Evolutionary conservation across 30 jellyfish, hydroid and myxozoan genomes (phyloP), one percentile per base, ranked within the genome.

Genomic region (Catostylus mosaicus): DNA sequence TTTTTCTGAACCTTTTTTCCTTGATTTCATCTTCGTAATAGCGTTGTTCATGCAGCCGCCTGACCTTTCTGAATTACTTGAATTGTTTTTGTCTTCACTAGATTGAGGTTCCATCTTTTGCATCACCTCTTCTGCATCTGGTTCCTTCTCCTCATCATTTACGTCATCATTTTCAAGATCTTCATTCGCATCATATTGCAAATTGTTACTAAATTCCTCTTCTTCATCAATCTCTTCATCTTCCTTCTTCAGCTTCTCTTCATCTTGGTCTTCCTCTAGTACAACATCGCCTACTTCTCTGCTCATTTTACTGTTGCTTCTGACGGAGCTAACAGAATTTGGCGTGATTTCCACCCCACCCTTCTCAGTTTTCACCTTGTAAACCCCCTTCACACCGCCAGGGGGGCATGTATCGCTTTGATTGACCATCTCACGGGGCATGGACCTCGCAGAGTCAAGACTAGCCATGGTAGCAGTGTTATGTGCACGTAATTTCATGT

Each of bases 401-500:
- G 0, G 83, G 30, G 51, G 71, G 37, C 20, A 10, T 30, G 20
- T 20, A 16, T 23, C 40, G 5, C 38, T 1, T 9, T n/a, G 36
- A 4, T 12, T 27, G 43, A 1, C 18, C 56, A 43, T 8, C 56
- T 43, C 56, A 43, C 56, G n/a, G n/a, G 63, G 20, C 63, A 48
- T 4, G 82, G 43, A 33, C 29, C 22, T 69, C 23, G 86, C 75
- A 18, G 73, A 26, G 20, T 59, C 52, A 19, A 76, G 51, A 30
- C 78, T 76, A 8, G 78, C 76, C 68, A 31, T 18, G 1, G 87
- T 76, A 26, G 63, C 57, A 7, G 23, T 57, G 31, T 54, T 75
- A 62, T 89, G 97, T 40, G 86, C 77, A 24, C 86, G 86, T 36
- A 89, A 30, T 34, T 52, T 68, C 26, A 67, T 20, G 69, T 67